Evolutionary conservation across 2,888 invertebrate genomes (phyloP).

Genomic region (Acheta domesticus): DNA sequence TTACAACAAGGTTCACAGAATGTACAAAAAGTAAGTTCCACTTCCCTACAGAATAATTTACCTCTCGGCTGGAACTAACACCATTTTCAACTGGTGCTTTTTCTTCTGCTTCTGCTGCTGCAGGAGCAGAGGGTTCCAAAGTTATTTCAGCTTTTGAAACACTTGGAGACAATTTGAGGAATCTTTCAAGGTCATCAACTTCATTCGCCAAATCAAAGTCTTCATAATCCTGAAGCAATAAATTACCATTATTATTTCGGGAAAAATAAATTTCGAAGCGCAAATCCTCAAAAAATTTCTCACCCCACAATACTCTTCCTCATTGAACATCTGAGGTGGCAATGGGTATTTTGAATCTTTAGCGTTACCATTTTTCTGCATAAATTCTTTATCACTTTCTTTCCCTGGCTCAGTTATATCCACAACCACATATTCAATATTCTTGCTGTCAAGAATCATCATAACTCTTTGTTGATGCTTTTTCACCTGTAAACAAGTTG

Average conservation of each 20-base stretch:
- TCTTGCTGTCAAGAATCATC: slow-evolving; percentile 90
- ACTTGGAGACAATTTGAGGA: slow-evolving; percentile 62
- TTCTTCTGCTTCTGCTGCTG: slow-evolving; percentile 27
- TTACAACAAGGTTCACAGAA: not conserved
- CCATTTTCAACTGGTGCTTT: slow-evolving; percentile 39
- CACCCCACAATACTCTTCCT: slow-evolving; percentile 89
- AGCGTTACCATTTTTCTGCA: slow-evolving; percentile 82
- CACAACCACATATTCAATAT: slow-evolving; percentile 81
- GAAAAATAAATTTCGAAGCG: slow-evolving; percentile 24
- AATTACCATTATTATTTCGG: slow-evolving; percentile 36
- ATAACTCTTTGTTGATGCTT: slow-evolving; percentile 91
- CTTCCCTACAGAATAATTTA: slow-evolving; percentile 36
- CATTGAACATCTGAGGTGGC: slow-evolving; percentile 94
- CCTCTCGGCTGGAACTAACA: slow-evolving; percentile 49
- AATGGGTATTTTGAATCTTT: slow-evolving; percentile 74
- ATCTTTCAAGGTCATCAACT: slow-evolving; percentile 82
- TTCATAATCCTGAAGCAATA: slow-evolving; percentile 76
- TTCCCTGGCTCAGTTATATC: slow-evolving; percentile 94
- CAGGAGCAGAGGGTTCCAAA: slow-evolving; percentile 27
- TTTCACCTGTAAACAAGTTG: slow-evolving; percentile 68
- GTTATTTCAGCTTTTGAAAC: slow-evolving; percentile 37
- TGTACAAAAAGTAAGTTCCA: not conserved
- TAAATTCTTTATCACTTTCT: slow-evolving; percentile 83
- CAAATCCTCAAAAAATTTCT: slow-evolving; percentile 44
- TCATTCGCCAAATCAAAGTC: slow-evolving; percentile 89